Base-by-base conservation (phyloP, 1,140 invertebrate species). In the Bombus huntii region DNA sequence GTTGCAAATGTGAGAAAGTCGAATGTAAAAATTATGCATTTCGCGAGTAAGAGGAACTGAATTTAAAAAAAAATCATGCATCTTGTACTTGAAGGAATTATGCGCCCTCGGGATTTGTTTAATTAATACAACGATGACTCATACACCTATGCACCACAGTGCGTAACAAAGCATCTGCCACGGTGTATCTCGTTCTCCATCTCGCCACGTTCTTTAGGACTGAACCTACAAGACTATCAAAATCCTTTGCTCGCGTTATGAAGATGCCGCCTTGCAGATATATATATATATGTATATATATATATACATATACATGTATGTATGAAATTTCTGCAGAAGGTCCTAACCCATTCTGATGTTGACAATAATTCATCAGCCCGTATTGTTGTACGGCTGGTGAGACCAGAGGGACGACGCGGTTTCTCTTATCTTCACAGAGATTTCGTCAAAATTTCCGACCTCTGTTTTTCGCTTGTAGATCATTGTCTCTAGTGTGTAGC, bases 181-280 rank as follows among this genome's bases (percentile, higher is more conserved):
- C 80, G 84, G 65, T 81, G 77, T 90, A 89, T 90, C 89, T 90
- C 44, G 78, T 78, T 85, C 88, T 74, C 82, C 80, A 90, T 90
- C 89, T 90, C 85, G 78, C 86, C 81, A 78, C 79, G 73, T 90
- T 89, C 85, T 86, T 87, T 82, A 87, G 68, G 87, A 85, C 83
- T 87, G 70, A 85, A 87, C 78, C 89, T 87, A 87, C 89, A 87
- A 90, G 89, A 89, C 89, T 87, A 90, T 90, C 88, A 84, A 85
- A 77, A 90, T 77, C 83, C 89, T 89, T 89, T 87, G 86, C 81
- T 88, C 88, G 86, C 80, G 88, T 89, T 89, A 89, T 81, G 78
- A 81, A 90, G 89, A 90, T 90, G 89, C 89, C 89, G 89, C 89
- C 80, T 87, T 90, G 81, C 65, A 90, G 89, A 90, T 90, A 88